Conservation (phyloP, 2,113 vertebrate species). For the Paracyprichromis sp. region DNA sequence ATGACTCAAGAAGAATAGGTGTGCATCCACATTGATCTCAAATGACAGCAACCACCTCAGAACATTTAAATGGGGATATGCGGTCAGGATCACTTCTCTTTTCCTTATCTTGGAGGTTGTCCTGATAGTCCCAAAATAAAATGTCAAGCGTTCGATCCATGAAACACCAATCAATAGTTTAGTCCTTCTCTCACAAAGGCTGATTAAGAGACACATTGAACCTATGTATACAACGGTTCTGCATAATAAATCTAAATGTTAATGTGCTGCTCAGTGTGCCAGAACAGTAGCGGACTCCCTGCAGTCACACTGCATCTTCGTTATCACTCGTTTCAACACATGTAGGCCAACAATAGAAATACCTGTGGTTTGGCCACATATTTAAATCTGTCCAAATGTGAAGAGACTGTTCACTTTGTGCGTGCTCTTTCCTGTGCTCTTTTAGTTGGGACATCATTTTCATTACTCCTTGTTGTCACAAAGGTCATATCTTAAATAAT, state of each 20-base stretch:
- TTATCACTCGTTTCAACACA: background rate
- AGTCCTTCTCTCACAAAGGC: background rate
- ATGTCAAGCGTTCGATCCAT: background rate
- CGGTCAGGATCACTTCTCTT: background rate
- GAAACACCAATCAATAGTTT: background rate
- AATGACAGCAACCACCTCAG: conserved; percentile 15
- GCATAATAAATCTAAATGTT: conserved; percentile 14
- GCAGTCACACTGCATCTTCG: background rate
- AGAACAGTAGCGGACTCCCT: background rate
- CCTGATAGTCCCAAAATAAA: background rate
- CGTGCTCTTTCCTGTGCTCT: background rate
- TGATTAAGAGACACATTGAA: background rate
- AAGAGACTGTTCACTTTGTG: background rate
- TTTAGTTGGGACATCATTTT: background rate
- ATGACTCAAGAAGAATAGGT: background rate
- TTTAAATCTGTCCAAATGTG: background rate
- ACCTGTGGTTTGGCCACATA: background rate
- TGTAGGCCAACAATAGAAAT: background rate
- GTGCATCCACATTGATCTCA: background rate
- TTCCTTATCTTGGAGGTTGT: background rate
- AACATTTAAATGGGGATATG: background rate
- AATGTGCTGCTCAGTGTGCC: background rate
- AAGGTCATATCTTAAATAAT: background rate
- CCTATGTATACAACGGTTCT: background rate
- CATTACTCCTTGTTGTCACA: background rate